Base-by-base conservation (phyloP, 2,888 invertebrate species). In the Chalcosyrphus nemorum region DNA sequence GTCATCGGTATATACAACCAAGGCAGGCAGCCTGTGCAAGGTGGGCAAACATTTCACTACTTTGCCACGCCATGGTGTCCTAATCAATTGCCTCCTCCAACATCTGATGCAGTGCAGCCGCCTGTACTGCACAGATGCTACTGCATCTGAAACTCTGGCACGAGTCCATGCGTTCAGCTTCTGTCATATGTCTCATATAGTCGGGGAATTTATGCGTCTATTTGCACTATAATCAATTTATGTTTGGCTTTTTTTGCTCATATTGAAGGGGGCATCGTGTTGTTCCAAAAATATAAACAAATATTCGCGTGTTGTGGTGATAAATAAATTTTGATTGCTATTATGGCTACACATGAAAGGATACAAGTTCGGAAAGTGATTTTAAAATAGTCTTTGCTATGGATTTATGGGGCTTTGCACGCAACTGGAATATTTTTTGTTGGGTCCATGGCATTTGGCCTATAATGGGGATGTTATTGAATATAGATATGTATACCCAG, bases 221-320 rank as follows among this genome's bases (percentile, higher is more conserved):
- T 56, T 70, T 70, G 70, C 70, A 21, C 29, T 15, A 3, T 57
- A 56, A 70, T 70, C 70, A 70, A 70, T 70, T 70, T 54, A 24
- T 70, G 17, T 32, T n/a, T 15, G 56, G 32, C 15, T 24, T 4
- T 4, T 4, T 43, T 21, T 4, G 35, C 17, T 17, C 17, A 24
- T 17, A 61, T 61, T 61, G 61, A 43, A n/a, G 24, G 2, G 15
- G 24, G 11, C 15, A 27, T 61, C 27, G 61, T 38, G 43, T 2
- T 41, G 27, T 27, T 61, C 27, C 43, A 24, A 52, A 19, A 4
- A 27, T 52, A 15, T 27, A 27, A n/a, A 52, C 24, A 50, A 13
- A 27, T 24, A 13, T 7, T 13, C 11, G 9, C 2, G 6, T 15
- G 41, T 41, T 6, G 7, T 5, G 17, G 17, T 17, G 3, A 17